Percentiles rank a stretch among this genome's conserved stretches.
These are phyloP conservation scores for Thrips palmi DNA, from an alignment of 1,140 invertebrate species.

Conservation along the genomic window DNA sequence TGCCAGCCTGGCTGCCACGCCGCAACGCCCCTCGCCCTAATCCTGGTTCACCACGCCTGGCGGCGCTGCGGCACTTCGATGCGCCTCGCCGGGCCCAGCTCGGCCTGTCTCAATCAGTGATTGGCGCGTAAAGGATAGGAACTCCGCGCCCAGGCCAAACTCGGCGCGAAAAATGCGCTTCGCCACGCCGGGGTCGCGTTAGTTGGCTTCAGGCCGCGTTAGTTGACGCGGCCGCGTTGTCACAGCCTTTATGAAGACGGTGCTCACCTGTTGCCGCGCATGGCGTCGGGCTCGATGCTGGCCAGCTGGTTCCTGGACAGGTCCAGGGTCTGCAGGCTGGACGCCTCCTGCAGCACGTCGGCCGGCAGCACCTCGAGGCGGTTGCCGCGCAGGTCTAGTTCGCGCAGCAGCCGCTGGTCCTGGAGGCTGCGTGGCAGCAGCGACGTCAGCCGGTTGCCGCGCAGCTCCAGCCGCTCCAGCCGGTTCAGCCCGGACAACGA, in stretches of 20 bases:
- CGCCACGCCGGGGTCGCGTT: no score
- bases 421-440: slow-evolving; percentile 42
- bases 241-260: not conserved
- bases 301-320: slow-evolving; percentile 58
- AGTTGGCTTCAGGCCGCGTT: no score
- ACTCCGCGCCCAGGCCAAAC: no score
- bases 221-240: not conserved
- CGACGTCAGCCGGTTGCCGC: slow-evolving; percentile 58
- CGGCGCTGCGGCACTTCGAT: no score
- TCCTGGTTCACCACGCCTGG: no score
- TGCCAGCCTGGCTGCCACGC: no score
- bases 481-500: slow-evolving; percentile 43
- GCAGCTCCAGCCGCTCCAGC: slow-evolving; percentile 55
- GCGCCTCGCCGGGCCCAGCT: no score
- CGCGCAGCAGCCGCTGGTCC: slow-evolving; percentile 35
- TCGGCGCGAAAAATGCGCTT: no score
- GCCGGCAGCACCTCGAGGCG: slow-evolving; percentile 47
- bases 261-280: slow-evolving; percentile 35
- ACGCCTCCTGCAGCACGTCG: slow-evolving; percentile 43
- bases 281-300: slow-evolving; percentile 39
- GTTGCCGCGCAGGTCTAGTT: slow-evolving; percentile 57
- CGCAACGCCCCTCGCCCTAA: no score
- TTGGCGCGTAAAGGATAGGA: no score
- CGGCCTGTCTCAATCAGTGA: no score
- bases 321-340: slow-evolving; percentile 43